A percentile compares a stretch with the other conserved stretches of the same genome.
Conservation (phyloP, 2,797 vertebrate species). For the Urocyon cinereoargenteus region DNA sequence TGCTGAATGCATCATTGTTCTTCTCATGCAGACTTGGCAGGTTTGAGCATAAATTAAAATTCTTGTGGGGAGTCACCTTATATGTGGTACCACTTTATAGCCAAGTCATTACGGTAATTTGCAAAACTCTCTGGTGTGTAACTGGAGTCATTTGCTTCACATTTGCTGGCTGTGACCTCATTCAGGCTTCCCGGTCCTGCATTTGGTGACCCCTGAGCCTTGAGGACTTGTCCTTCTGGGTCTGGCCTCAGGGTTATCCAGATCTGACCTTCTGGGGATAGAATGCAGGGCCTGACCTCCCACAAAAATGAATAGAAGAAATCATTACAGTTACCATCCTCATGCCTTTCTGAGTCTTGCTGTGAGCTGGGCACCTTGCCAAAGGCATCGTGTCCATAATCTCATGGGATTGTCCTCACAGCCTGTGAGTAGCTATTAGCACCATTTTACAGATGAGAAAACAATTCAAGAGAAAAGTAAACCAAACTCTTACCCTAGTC, state of each 20-base stretch:
- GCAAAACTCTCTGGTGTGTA: slow-evolving; percentile 59
- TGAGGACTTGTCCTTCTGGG: not conserved
- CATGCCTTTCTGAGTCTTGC: not conserved
- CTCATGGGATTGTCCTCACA: not conserved
- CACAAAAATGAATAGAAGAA: not conserved
- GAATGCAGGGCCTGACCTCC: not conserved
- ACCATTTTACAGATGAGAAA: slow-evolving; percentile 40
- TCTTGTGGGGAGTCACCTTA: slow-evolving; percentile 76
- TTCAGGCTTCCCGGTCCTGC: not conserved
- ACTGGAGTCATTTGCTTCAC: slow-evolving; percentile 54
- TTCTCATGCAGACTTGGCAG: slow-evolving; percentile 53
- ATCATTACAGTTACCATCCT: not conserved
- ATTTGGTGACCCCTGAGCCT: not conserved
- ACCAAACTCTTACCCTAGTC: not conserved
- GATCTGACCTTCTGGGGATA: not conserved
- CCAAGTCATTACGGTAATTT: slow-evolving; percentile 71
- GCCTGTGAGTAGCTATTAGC: not conserved
- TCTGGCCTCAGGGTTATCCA: not conserved
- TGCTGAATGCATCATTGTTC: slow-evolving; percentile 66
- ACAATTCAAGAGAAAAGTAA: not conserved
- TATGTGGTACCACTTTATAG: slow-evolving; percentile 70
- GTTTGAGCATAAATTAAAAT: slow-evolving; percentile 55
- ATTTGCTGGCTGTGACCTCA: slow-evolving; percentile 53
- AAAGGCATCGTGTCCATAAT: not conserved
- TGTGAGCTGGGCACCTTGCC: not conserved